phyloP scores from a whole-genome alignment of 2,113 vertebrate species.

The Seriola rivoliana region DNA sequence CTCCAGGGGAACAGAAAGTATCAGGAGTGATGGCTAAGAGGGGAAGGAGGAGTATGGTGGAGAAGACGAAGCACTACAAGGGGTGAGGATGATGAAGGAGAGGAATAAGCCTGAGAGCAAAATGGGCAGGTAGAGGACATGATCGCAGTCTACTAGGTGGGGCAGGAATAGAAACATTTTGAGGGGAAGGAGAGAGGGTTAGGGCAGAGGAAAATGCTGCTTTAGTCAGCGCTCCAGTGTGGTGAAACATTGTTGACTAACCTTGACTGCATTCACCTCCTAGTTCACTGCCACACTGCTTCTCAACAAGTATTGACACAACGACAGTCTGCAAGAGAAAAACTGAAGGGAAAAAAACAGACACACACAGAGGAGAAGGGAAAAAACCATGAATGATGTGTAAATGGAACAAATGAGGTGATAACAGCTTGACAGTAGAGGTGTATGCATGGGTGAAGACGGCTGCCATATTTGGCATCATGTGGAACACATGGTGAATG shows the following conservation, averaged over 20 bases:
- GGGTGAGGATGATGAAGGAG: slow-evolving; percentile 39
- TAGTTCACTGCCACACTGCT: slow-evolving; percentile 74
- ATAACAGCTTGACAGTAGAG: slow-evolving; percentile 71
- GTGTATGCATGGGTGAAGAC: slow-evolving; percentile 66
- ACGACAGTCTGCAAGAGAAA: slow-evolving; percentile 77
- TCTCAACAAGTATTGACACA: slow-evolving; percentile 84
- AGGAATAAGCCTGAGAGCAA: slow-evolving; percentile 32
- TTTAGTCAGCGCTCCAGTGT: slow-evolving; percentile 61
- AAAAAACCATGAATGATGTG: slow-evolving; percentile 74
- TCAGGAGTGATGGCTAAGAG: slow-evolving; percentile 25
- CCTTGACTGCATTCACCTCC: slow-evolving; percentile 83
- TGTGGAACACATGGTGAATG: slow-evolving; percentile 37
- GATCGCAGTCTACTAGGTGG: slow-evolving; percentile 39
- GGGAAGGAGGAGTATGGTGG: not conserved
- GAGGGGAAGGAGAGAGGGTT: slow-evolving; percentile 5
- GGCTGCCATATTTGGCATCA: slow-evolving; percentile 53
- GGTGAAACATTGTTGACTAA: slow-evolving; percentile 76
- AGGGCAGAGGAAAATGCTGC: slow-evolving; percentile 41
- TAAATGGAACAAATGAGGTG: slow-evolving; percentile 80
- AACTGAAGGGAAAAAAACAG: slow-evolving; percentile 60
- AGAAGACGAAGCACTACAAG: not conserved
- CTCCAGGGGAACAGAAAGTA: slow-evolving; percentile 14
- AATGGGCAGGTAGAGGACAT: slow-evolving; percentile 40
- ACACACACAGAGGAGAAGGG: slow-evolving; percentile 66
- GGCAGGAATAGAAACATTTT: slow-evolving; percentile 33